Evolutionary conservation across 2,113 vertebrate species (phyloP).

Genomic region (Axis porcinus): DNA sequence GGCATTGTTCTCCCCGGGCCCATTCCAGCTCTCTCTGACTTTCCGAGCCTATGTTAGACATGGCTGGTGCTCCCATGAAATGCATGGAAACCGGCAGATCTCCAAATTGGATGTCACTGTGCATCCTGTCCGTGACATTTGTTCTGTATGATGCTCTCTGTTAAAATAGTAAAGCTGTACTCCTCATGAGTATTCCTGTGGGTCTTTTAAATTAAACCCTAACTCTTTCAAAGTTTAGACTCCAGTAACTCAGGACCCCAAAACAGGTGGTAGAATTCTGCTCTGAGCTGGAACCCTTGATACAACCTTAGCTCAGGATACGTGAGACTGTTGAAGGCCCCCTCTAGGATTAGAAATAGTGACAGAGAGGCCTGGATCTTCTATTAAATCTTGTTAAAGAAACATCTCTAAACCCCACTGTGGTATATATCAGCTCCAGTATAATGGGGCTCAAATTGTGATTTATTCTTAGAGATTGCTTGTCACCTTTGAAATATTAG

Average conservation of each 20-base stretch:
- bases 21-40: neutral
- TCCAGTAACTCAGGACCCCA: conserved; percentile 3
- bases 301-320: neutral
- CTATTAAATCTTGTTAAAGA: conserved; percentile 62
- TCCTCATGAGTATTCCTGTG: neutral
- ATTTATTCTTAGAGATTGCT: conserved; percentile 79
- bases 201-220: conserved; percentile 8
- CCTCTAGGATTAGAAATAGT: conserved; percentile 53
- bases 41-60: neutral
- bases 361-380: conserved; percentile 32
- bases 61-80: neutral
- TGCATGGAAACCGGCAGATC: neutral
- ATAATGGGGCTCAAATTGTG: conserved; percentile 74
- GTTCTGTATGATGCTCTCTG: neutral
- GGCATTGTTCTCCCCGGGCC: neutral
- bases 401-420: conserved; percentile 62
- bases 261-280: neutral
- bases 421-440: conserved; percentile 54
- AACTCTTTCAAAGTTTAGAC: neutral
- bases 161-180: neutral
- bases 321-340: conserved; percentile 1
- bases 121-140: neutral
- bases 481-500: conserved; percentile 83
- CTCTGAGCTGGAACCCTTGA: conserved; percentile 8
- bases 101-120: fast-evolving